phyloP scores from a whole-genome alignment of 2,888 invertebrate genomes.

The Orchesella flavescens region DNA sequence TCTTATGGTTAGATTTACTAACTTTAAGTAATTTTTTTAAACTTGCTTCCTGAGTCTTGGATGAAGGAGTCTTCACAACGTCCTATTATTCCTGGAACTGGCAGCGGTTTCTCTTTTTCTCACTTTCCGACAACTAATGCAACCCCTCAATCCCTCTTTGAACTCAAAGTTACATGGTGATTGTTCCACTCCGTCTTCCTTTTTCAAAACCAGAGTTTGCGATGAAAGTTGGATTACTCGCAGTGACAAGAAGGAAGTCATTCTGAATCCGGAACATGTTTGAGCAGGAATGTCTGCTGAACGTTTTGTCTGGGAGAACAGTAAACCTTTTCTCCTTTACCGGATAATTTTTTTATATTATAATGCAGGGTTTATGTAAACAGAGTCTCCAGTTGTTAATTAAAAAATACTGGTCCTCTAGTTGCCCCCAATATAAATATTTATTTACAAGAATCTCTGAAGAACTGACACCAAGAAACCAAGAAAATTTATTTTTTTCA shows the following conservation, averaged over 20 bases:
- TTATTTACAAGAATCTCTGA: too few species aligned
- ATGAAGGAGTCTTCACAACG: neutral
- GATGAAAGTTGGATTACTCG: slow-evolving; percentile 46
- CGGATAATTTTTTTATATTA: neutral
- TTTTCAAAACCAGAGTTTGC: slow-evolving; percentile 24
- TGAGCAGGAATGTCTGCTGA: neutral
- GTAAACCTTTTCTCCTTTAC: neutral
- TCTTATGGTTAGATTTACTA: slow-evolving; percentile 5
- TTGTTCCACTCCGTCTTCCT: slow-evolving; percentile 52
- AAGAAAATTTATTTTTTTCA: too few species aligned
- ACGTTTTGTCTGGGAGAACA: neutral
- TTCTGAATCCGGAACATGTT: slow-evolving; percentile 50
- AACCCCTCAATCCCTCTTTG: slow-evolving; percentile 51
- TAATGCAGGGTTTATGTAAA: neutral
- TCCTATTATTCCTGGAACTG: neutral
- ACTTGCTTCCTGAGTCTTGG: slow-evolving; percentile 26
- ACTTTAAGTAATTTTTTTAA: slow-evolving; percentile 8
- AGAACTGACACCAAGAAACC: too few species aligned
- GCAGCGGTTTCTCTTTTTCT: slow-evolving; percentile 49
- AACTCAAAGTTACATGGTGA: slow-evolving; percentile 53
- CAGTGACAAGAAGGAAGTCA: slow-evolving; percentile 55
- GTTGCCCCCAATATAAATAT: too few species aligned
- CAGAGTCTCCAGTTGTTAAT: neutral
- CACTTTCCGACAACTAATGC: slow-evolving; percentile 46
- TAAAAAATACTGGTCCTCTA: neutral